Base-by-base conservation (phyloP, 2,113 vertebrate genomes). In the Alosa alosa region DNA sequence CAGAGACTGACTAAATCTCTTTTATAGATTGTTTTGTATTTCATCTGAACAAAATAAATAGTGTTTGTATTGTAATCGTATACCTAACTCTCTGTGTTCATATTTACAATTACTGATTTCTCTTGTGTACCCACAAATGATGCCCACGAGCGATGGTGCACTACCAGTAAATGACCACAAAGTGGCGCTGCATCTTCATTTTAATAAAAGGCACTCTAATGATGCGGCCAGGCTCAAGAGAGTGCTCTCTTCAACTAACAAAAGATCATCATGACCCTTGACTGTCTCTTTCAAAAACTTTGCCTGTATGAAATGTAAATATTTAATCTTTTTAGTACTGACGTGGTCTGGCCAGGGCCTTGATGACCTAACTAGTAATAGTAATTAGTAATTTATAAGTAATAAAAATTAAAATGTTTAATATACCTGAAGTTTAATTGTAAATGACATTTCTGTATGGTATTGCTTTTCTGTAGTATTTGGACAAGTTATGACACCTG, bases 21-120 rank as follows among this genome's bases (percentile, higher is more conserved):
- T 60, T 60, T 60, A 60, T 20, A 22, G 18, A 3, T 22, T 60
- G 20, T 60, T 7, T 60, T 55, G 25, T 72, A 78, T 78, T 31
- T 78, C 39, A 36, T 78, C 72, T 78, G 25, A 75, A 75, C 41
- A 75, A 25, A 78, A 78, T 78, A 78, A 78, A 78, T 78, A 78
- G 25, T 25, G 31, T 31, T 72, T 72, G n/a, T 31, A 25, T 72
- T 72, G 9, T 72, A 13, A 31, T 15, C 39, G 13, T 78, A 36
- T 13, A 41, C 5, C 39, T 39, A 44, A 18, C 13, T 78, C 0
- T 78, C 4, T 31, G 25, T 78, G 60, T 25, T 64, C 60, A n/a
- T 64, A 10, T 4, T 10, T 78, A 5, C 31, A 15, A 39, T 36
- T 2, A 78, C 31, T 39, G 55, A 22, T 22, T 60, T 39, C 72